Evolutionary conservation across 1,140 invertebrate genomes (phyloP).

Genomic region (Aphaenogaster ashmeadi): DNA sequence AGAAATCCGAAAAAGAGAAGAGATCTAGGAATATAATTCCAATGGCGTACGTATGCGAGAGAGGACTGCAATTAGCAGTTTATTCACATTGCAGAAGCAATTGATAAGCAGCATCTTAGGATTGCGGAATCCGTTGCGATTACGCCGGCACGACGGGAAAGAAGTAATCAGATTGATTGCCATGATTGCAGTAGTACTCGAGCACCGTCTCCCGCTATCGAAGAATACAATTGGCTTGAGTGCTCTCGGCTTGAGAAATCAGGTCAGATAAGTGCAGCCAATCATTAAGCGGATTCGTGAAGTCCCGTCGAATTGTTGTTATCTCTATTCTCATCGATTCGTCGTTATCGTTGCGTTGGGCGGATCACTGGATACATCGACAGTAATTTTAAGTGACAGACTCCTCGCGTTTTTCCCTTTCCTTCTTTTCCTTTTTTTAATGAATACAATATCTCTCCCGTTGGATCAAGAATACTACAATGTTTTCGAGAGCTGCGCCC

Average conservation of each 20-base stretch:
- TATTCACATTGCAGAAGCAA: neutral
- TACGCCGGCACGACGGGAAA: slow-evolving; percentile 56
- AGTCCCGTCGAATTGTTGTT: slow-evolving; percentile 58
- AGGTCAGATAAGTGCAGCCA: slow-evolving; percentile 60
- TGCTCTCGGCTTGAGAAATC: slow-evolving; percentile 37
- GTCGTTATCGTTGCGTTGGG: slow-evolving; percentile 49
- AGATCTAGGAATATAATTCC: neutral
- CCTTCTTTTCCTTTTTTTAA: neutral
- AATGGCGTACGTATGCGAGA: neutral
- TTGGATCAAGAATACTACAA: neutral
- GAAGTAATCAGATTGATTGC: slow-evolving; percentile 69
- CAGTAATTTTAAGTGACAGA: slow-evolving; percentile 11
- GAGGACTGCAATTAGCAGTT: neutral
- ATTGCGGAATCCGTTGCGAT: slow-evolving; percentile 60
- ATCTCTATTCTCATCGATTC: slow-evolving; percentile 54
- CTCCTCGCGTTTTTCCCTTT: neutral
- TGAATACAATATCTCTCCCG: neutral
- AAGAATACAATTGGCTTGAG: slow-evolving; percentile 41
- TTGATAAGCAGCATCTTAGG: neutral
- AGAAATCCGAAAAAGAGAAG: neutral
- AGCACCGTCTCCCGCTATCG: slow-evolving; percentile 17
- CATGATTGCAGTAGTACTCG: slow-evolving; percentile 26
- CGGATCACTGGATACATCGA: slow-evolving; percentile 23
- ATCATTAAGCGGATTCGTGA: slow-evolving; percentile 62
- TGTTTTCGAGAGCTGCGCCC: neutral